Percentiles rank a stretch among this genome's conserved stretches.
These are phyloP conservation scores for Ageneiosus marmoratus DNA, from an alignment of 2,113 vertebrate genomes.

Conservation along the genomic window DNA sequence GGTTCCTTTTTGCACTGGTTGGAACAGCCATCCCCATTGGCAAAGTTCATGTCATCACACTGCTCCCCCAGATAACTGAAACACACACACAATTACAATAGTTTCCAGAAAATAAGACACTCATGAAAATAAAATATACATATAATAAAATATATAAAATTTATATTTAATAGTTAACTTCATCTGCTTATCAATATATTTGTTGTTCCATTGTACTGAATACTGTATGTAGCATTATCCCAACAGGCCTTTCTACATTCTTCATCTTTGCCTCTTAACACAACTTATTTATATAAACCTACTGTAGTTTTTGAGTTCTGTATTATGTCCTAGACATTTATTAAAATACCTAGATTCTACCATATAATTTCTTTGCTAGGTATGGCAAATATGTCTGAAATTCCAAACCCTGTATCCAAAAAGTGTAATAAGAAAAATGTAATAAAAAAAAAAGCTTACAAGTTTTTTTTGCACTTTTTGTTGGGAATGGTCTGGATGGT, in stretches of 20 bases:
- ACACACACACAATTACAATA: conserved; percentile 7
- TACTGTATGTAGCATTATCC: background rate
- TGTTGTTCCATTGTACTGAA: background rate
- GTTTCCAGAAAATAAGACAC: background rate
- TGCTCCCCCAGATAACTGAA: conserved; percentile 86
- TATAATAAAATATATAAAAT: no score
- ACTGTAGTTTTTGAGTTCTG: background rate
- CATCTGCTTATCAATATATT: background rate
- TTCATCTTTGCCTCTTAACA: background rate
- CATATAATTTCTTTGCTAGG: background rate
- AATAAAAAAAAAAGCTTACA: no score
- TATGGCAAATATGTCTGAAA: background rate
- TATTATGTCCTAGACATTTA: background rate
- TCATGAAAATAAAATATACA: no score
- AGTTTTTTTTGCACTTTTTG: no score
- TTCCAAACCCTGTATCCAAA: no score
- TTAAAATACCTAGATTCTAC: background rate
- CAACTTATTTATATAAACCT: background rate
- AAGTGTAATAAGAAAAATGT: no score
- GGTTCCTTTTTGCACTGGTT: conserved; percentile 89
- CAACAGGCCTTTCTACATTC: background rate
- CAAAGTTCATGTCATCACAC: conserved; percentile 93
- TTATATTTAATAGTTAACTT: no score
- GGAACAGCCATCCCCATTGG: conserved; percentile 94
- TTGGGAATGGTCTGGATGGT: no score